phyloP scores from a whole-genome alignment of 2,113 vertebrate species.

The Cyanistes caeruleus region DNA sequence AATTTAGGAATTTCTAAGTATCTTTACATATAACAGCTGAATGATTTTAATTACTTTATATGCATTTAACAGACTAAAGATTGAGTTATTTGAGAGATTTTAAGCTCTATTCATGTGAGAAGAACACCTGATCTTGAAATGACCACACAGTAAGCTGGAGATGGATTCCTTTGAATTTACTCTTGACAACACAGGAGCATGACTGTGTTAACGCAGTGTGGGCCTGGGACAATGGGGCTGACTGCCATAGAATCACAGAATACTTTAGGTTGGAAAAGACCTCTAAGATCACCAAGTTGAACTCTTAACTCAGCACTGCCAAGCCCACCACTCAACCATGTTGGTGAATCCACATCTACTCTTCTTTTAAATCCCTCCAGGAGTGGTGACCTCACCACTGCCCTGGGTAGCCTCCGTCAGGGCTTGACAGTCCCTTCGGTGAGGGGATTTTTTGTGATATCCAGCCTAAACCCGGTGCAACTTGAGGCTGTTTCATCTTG shows the following conservation, averaged over 20 bases:
- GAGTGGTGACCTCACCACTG: not conserved
- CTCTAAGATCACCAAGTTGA: not conserved
- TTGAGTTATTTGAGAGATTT: not conserved
- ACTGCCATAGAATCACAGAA: not conserved
- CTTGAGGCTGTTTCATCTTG: not conserved
- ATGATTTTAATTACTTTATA: not conserved
- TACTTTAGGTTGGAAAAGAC: not conserved
- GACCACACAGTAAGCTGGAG: fast-evolving
- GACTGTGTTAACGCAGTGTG: not conserved
- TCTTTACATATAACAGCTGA: not conserved
- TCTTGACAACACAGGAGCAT: too few relatives aligned
- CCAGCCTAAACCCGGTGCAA: not conserved
- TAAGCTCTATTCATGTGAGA: not conserved
- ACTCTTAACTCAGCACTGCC: not conserved
- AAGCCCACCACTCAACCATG: not conserved
- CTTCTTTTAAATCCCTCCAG: fast-evolving
- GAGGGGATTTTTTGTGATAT: too few relatives aligned
- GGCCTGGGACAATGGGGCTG: not conserved
- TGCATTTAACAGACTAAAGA: not conserved
- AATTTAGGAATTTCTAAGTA: not conserved
- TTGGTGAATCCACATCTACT: fast-evolving
- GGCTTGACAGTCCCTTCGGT: fast-evolving
- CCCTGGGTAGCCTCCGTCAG: not conserved
- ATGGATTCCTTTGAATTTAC: not conserved
- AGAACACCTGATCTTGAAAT: not conserved